Conservation (phyloP, 2,113 vertebrate species). For the Dipodomys merriami region DNA sequence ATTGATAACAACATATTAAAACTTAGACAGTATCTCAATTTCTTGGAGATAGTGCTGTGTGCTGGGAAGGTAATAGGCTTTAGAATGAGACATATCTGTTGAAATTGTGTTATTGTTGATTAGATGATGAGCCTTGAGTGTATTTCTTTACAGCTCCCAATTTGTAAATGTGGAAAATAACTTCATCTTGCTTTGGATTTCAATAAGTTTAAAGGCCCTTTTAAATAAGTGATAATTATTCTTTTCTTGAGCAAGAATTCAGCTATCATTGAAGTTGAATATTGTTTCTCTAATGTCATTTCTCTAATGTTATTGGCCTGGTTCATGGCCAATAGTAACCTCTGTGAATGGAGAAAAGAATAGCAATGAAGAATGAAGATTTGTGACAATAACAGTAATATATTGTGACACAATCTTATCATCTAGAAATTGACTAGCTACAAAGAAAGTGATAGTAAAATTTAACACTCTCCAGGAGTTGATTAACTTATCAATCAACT, state of each 20-base stretch:
- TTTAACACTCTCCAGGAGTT: neutral
- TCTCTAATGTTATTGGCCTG: neutral
- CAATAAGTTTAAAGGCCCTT: constrained; percentile 27
- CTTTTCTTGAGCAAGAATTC: constrained; percentile 23
- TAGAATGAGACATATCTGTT: neutral
- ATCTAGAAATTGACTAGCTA: neutral
- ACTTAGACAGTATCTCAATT: neutral
- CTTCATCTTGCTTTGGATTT: constrained; percentile 7
- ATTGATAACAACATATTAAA: neutral
- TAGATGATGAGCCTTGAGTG: neutral
- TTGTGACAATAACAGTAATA: constrained; percentile 24
- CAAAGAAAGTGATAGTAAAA: neutral
- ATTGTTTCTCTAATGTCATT: constrained; percentile 27
- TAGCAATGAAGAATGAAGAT: neutral
- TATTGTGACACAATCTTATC: neutral
- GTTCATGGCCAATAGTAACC: neutral
- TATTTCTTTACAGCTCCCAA: neutral
- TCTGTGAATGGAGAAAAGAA: constrained; percentile 14
- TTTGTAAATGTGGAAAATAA: constrained; percentile 15
- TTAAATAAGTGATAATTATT: neutral
- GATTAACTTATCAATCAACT: neutral
- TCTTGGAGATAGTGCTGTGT: neutral
- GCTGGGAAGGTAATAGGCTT: neutral
- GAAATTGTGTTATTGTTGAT: neutral
- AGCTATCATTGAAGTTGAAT: constrained; percentile 26